Percentiles rank a stretch among this genome's conserved stretches.
Conservation (phyloP, 2,888 invertebrate species). For the Eudemis profundana region DNA sequence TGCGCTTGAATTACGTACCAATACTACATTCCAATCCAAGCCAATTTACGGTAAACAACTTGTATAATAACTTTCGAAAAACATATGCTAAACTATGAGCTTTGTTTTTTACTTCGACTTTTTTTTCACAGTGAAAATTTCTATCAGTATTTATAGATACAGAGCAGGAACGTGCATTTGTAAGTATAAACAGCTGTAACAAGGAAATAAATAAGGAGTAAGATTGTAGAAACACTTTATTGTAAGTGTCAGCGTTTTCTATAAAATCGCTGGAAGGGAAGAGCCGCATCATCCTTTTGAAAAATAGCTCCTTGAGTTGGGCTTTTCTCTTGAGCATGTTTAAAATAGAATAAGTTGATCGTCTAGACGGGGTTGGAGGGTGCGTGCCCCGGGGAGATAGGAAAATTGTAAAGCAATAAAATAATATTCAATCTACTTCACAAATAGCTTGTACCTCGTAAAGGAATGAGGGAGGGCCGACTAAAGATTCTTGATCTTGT, state of each 20-base stretch:
- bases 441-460: slow-evolving; percentile 45
- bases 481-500: slow-evolving; percentile 23
- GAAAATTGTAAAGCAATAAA: slow-evolving; percentile 74
- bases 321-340: slow-evolving; percentile 59
- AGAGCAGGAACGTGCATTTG: background rate
- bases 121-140: background rate
- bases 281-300: slow-evolving; percentile 53
- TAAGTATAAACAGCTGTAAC: background rate
- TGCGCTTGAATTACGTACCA: background rate
- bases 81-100: background rate
- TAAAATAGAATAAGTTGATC: slow-evolving; percentile 66
- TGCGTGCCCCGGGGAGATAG: slow-evolving; percentile 66
- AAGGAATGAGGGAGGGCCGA: slow-evolving; percentile 32
- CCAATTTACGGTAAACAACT: background rate
- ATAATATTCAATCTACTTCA: slow-evolving; percentile 66
- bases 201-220: background rate
- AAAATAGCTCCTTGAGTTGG: slow-evolving; percentile 60
- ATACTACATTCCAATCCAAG: slow-evolving; percentile 12
- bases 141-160: background rate
- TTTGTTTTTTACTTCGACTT: background rate
- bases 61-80: background rate
- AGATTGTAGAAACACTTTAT: background rate
- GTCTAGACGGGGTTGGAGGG: slow-evolving; percentile 77
- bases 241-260: slow-evolving; percentile 5
- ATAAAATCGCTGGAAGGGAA: slow-evolving; percentile 39